Percentiles rank a stretch among this genome's conserved stretches.
phyloP scores from a whole-genome alignment of 2,113 vertebrate species.

The Donacobius atricapilla region DNA sequence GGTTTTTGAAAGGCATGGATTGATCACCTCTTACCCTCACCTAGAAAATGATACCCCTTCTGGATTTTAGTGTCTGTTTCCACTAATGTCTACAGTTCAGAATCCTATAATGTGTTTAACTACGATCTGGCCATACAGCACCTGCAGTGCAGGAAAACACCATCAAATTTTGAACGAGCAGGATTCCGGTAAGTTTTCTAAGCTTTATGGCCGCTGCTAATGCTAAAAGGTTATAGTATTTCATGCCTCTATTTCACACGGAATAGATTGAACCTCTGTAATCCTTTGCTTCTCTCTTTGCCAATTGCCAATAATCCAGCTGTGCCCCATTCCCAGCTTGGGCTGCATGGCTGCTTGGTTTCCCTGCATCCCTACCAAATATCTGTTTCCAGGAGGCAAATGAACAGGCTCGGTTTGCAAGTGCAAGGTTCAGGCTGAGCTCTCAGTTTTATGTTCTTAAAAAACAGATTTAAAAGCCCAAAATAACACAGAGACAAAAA shows the following conservation, averaged over 20 bases:
- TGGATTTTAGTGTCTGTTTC: slow-evolving; percentile 40
- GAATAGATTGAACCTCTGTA: not conserved
- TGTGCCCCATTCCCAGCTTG: not conserved
- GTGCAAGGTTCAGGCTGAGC: not conserved
- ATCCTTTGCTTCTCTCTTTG: not conserved
- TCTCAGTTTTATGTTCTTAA: not conserved
- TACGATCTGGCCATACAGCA: not conserved
- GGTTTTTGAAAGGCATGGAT: slow-evolving; percentile 54
- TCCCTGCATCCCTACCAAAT: not conserved
- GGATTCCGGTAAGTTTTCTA: not conserved
- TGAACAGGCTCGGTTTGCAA: not conserved
- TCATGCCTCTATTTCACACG: not conserved
- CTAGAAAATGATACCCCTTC: slow-evolving; percentile 35
- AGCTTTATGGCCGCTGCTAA: not conserved
- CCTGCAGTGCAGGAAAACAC: slow-evolving; percentile 1
- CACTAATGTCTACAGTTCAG: slow-evolving; percentile 5
- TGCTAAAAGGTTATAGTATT: not conserved
- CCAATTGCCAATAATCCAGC: not conserved
- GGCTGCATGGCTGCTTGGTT: not conserved
- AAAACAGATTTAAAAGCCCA: not conserved
- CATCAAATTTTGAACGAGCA: not conserved
- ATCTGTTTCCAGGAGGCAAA: not conserved
- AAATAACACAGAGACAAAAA: not conserved
- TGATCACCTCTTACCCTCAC: slow-evolving; percentile 44
- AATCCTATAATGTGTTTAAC: slow-evolving; percentile 29